Base-by-base conservation (phyloP, 2,113 vertebrate species). In the Halcyon senegalensis region DNA sequence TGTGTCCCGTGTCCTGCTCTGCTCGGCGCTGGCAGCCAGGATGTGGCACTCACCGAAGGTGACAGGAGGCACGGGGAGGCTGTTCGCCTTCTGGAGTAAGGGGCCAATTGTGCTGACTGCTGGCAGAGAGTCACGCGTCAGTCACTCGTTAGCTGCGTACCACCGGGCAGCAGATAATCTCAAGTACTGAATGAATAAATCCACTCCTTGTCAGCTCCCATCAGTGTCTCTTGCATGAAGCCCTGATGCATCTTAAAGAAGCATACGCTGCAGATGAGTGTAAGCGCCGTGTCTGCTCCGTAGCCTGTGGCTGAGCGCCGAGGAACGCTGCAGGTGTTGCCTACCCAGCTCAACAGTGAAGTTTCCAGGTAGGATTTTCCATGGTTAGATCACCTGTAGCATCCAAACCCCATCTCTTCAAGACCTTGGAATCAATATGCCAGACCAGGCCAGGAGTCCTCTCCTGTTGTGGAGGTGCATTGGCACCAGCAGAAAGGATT, bases 151-250 rank as follows among this genome's bases (percentile, higher is more conserved):
- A 90, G 92, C 89, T 83, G 78, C 43, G 92, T 96, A 94, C 87
- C 91, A 96, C 85, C 2, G 0, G 84, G 63, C 92, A 94, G 84
- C 89, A 51, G 93, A 96, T 97, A 85, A 95, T 94, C 90, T 85
- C 85, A 53, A 92, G 63, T 67, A 58, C 88, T 94, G 94, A 95
- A 95, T 73, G 93, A 94, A 94, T 86, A 96, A 97, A 96, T 97
- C 95, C 92, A 88, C 81, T 96, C 90, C 73, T 86, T 97, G 97
- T 97, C 97, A 96, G 78, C 84, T 97, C 86, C 95, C 82, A 97
- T 97, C 95, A 97, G 82, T 25, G 50, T 87, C 80, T 93, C 74
- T 56, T 89, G 75, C 88, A 68, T 73, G 92, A 94, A 95, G 44
- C 46, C 51, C 39, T 70, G 64, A 87, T 87, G 76, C 84, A 94